phyloP scores from a whole-genome alignment of 2,113 vertebrate genomes.

The Eulemur macaco region DNA sequence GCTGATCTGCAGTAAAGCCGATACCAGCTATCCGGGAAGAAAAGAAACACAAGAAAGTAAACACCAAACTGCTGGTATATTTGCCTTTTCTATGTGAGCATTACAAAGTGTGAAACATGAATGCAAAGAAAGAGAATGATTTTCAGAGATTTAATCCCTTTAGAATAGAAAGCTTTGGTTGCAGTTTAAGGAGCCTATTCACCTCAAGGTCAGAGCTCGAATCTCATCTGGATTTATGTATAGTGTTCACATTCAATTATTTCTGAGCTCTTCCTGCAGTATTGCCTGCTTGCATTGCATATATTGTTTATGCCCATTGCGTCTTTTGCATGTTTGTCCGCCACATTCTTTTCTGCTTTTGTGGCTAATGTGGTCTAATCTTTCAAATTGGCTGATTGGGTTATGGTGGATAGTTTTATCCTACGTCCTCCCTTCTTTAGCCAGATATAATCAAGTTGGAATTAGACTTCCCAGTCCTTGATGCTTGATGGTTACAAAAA shows the following conservation, averaged over 20 bases:
- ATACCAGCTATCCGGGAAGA: conserved; percentile 51
- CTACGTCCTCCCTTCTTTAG: neutral
- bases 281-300: neutral
- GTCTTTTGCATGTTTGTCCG: neutral
- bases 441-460: conserved; percentile 8
- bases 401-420: neutral
- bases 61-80: conserved; percentile 13
- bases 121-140: conserved; percentile 64
- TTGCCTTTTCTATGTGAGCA: conserved; percentile 40
- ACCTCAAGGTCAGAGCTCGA: conserved; percentile 62
- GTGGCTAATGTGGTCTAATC: neutral
- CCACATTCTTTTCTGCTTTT: neutral
- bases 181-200: conserved; percentile 64
- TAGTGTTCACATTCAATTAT: conserved; percentile 58
- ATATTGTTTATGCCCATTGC: neutral
- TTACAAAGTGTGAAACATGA: conserved; percentile 59
- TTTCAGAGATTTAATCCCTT: conserved; percentile 69
- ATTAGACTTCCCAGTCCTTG: neutral
- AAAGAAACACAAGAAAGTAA: conserved; percentile 54
- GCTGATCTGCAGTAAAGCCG: conserved; percentile 41
- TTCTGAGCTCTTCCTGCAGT: neutral
- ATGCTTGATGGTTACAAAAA: neutral
- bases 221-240: conserved; percentile 62
- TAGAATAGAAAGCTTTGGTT: conserved; percentile 62
- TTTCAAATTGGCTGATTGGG: conserved; percentile 30